A percentile compares a stretch with the other conserved stretches of the same genome.
phyloP scores from a whole-genome alignment of 2,113 vertebrate genomes.

The Mixornis gularis region DNA sequence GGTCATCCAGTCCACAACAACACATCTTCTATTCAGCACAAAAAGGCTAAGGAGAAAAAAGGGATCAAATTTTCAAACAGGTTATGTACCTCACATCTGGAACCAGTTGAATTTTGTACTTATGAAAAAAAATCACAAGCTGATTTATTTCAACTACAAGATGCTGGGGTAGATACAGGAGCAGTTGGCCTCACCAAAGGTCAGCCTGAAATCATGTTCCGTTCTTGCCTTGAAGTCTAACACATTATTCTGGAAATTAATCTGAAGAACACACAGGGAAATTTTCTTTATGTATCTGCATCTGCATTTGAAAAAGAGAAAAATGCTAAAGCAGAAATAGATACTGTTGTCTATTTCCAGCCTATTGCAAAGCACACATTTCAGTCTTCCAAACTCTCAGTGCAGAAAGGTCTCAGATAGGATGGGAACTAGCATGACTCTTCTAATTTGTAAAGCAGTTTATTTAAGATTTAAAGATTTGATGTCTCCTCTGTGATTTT shows the following conservation, averaged over 20 bases:
- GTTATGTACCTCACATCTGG: background rate
- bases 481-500: slow-evolving; percentile 45
- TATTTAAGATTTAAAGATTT: slow-evolving; percentile 42
- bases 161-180: background rate
- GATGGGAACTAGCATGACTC: background rate
- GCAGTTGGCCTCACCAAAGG: background rate
- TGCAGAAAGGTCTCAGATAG: background rate
- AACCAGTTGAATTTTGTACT: background rate
- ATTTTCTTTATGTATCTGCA: background rate
- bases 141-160: background rate
- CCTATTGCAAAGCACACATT: background rate
- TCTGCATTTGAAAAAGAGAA: background rate
- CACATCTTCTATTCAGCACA: background rate
- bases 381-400: background rate
- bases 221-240: background rate
- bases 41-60: background rate
- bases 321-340: background rate
- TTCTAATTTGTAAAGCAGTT: slow-evolving; percentile 16
- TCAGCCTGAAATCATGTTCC: background rate
- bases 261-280: background rate
- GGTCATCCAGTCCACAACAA: background rate
- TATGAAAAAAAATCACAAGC: background rate
- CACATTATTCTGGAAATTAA: background rate
- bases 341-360: background rate
- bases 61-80: background rate